Evolutionary conservation across 1,140 invertebrate species (phyloP).

Genomic region (Nylanderia fulva): DNA sequence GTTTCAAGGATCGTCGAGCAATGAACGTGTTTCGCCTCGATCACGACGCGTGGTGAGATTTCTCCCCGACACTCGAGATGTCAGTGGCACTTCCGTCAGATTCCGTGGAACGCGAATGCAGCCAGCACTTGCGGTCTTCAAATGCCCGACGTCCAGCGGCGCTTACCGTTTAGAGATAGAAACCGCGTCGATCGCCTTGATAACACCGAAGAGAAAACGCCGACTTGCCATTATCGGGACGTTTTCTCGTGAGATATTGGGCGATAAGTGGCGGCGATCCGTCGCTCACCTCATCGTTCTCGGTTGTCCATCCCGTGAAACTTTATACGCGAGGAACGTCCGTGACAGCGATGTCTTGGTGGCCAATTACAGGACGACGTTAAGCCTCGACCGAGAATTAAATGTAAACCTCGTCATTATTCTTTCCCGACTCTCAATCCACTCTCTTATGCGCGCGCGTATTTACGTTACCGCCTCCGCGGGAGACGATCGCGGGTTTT

Average conservation of each 20-base stretch:
- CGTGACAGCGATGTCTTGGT: neutral
- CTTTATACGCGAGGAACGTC: conserved; percentile 9
- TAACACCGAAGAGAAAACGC: conserved; percentile 58
- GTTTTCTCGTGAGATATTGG: conserved; percentile 55
- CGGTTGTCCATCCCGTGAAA: neutral
- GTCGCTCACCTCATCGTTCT: neutral
- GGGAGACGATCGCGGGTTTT: neutral
- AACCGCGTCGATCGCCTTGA: conserved; percentile 57
- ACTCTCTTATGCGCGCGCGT: neutral
- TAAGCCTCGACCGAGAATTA: conserved; percentile 15
- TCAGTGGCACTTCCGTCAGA: conserved; percentile 49
- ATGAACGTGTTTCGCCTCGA: conserved; percentile 30
- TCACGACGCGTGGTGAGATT: conserved; percentile 27
- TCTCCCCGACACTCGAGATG: conserved; percentile 48
- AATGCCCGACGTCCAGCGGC: conserved; percentile 30
- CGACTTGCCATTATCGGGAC: conserved; percentile 37
- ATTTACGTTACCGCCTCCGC: too few relatives aligned
- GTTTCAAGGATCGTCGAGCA: conserved; percentile 23
- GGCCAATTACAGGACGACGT: conserved; percentile 38
- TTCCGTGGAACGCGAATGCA: neutral
- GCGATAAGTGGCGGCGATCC: neutral
- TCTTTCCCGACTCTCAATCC: conserved; percentile 11
- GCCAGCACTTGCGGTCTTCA: conserved; percentile 28
- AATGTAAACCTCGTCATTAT: conserved; percentile 49
- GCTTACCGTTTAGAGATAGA: conserved; percentile 56